Evolutionary conservation across 1,140 invertebrate genomes (phyloP).

Genomic region (Bombus huntii): DNA sequence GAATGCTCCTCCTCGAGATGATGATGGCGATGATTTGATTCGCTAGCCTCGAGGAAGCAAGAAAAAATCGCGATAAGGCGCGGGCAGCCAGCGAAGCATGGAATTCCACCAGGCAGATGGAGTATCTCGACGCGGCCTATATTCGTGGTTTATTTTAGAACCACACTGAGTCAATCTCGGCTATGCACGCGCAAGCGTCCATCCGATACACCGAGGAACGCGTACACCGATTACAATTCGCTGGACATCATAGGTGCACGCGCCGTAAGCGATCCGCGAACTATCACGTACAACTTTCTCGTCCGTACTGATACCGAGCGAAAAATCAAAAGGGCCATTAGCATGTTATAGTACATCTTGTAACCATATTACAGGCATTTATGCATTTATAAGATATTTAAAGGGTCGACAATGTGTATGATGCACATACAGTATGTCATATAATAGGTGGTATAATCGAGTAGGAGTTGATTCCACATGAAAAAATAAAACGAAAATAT

Average conservation of each 20-base stretch:
- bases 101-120: slow-evolving; percentile 63
- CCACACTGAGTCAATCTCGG: slow-evolving; percentile 35
- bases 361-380: no score
- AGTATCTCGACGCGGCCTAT: slow-evolving; percentile 61
- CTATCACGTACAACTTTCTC: no score
- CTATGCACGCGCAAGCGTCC: slow-evolving; percentile 48
- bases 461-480: no score
- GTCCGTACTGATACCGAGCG: no score
- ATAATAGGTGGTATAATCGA: no score
- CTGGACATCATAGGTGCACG: slow-evolving; percentile 46
- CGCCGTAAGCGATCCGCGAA: neutral
- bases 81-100: slow-evolving; percentile 53
- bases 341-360: no score
- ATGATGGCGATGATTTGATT: slow-evolving; percentile 12
- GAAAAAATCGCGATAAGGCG: slow-evolving; percentile 49
- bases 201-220: slow-evolving; percentile 1
- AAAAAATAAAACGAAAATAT: no score
- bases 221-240: slow-evolving; percentile 44
- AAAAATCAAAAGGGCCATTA: no score
- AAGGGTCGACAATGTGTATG: no score
- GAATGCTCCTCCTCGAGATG: slow-evolving; percentile 6
- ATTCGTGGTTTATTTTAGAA: slow-evolving; percentile 70
- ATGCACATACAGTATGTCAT: no score
- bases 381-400: no score
- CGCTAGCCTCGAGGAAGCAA: no score